Evolutionary conservation across 2,113 vertebrate species (phyloP).

Genomic region (Muntiacus muntjak): DNA sequence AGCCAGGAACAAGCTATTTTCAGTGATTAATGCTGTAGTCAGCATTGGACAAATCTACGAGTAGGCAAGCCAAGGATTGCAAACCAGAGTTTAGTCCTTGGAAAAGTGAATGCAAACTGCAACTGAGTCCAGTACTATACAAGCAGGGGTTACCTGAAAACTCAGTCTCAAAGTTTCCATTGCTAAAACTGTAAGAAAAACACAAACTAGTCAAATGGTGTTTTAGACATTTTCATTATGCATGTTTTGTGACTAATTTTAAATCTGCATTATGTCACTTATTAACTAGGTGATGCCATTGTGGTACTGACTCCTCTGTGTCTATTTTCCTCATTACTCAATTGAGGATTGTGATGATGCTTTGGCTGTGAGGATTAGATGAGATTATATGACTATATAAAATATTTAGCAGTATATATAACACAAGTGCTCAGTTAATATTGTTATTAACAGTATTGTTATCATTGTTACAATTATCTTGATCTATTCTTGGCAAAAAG

Average conservation of each 20-base stretch:
- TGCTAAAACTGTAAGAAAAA: not conserved
- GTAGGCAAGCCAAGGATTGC: not conserved
- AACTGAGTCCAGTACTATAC: not conserved
- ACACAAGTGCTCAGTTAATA: not conserved
- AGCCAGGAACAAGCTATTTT: not conserved
- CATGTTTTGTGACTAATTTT: not conserved
- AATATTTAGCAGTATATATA: not conserved
- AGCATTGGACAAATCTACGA: not conserved
- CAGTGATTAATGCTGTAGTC: not conserved
- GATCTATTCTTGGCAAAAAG: not conserved
- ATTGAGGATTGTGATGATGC: not conserved
- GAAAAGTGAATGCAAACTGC: not conserved
- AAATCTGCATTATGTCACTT: not conserved
- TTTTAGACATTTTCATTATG: not conserved
- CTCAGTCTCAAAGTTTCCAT: not conserved
- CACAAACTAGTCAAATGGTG: not conserved
- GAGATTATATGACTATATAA: not conserved
- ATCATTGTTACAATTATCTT: not conserved
- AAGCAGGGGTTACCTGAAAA: not conserved
- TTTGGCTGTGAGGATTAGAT: not conserved
- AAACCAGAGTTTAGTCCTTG: not conserved
- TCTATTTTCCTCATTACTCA: not conserved
- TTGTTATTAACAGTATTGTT: not conserved
- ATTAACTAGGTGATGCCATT: not conserved
- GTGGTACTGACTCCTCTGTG: not conserved